A percentile compares a stretch with the other conserved stretches of the same genome.
Conservation (phyloP, 2,797 vertebrate species). For the Bradypodion ventrale region DNA sequence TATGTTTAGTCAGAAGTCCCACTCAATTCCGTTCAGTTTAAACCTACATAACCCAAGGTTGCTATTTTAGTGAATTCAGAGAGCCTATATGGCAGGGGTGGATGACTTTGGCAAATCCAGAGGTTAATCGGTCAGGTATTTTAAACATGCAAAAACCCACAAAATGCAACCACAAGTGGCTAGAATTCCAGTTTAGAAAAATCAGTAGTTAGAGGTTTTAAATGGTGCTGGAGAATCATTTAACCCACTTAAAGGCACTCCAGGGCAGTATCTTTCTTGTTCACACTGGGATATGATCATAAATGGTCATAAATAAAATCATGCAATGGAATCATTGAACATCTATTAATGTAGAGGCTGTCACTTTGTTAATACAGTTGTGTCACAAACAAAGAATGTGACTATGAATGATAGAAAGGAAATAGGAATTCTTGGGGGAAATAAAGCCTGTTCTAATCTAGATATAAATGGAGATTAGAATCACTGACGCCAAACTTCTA, state of each 20-base stretch:
- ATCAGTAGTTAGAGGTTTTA: no score
- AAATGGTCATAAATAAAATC: neutral
- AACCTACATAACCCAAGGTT: neutral
- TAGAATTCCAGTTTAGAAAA: no score
- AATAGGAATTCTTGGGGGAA: conserved; percentile 12
- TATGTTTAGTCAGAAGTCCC: neutral
- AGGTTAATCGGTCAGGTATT: no score
- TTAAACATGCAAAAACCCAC: no score
- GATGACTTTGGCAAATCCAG: no score
- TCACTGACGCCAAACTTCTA: conserved; percentile 4
- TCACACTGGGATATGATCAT: no score
- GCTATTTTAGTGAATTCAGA: neutral
- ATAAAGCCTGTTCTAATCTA: conserved; percentile 13
- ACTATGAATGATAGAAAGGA: neutral
- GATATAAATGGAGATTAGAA: conserved; percentile 1
- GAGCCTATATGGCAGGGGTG: neutral
- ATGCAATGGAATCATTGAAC: conserved; percentile 11
- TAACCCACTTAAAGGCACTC: no score
- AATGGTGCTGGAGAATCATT: no score
- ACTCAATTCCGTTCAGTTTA: neutral
- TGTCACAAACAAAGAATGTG: conserved; percentile 9
- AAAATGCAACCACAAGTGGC: no score
- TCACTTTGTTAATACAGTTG: neutral
- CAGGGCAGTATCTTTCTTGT: no score
- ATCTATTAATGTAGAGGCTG: neutral